Evolutionary conservation across 2,113 vertebrate species (phyloP).

Genomic region (Variabilichromis moorii): DNA sequence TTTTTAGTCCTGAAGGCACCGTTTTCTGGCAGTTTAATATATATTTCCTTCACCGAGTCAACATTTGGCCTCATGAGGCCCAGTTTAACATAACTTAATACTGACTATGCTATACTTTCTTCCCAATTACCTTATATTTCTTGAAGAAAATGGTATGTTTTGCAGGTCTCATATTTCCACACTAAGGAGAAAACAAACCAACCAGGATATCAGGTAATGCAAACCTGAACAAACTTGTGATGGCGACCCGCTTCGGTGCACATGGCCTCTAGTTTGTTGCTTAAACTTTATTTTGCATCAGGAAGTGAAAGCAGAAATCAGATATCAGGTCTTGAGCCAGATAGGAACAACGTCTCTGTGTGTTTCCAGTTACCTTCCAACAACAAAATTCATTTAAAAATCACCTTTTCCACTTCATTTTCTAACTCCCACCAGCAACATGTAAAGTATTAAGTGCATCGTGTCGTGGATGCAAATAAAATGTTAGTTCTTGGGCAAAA

Average conservation of each 20-base stretch:
- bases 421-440: background rate
- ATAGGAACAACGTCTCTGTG: background rate
- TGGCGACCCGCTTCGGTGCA: background rate
- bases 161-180: background rate
- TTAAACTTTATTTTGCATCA: background rate
- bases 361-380: background rate
- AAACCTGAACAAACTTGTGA: background rate
- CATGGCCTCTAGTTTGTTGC: background rate
- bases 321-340: background rate
- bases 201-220: background rate
- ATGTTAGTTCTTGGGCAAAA: background rate
- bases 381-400: background rate
- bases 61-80: background rate
- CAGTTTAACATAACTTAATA: background rate
- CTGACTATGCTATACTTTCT: background rate
- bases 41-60: background rate
- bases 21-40: background rate
- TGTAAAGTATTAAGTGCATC: background rate
- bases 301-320: slow-evolving; percentile 38
- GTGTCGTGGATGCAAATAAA: background rate
- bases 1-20: background rate
- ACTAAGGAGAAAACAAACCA: background rate
- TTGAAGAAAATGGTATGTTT: background rate
- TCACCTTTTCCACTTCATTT: background rate
- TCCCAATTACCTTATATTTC: background rate